A percentile compares a stretch with the other conserved stretches of the same genome.
Evolutionary conservation across 2,888 invertebrate species (phyloP).

Genomic region (Hybos culiciformis): DNA sequence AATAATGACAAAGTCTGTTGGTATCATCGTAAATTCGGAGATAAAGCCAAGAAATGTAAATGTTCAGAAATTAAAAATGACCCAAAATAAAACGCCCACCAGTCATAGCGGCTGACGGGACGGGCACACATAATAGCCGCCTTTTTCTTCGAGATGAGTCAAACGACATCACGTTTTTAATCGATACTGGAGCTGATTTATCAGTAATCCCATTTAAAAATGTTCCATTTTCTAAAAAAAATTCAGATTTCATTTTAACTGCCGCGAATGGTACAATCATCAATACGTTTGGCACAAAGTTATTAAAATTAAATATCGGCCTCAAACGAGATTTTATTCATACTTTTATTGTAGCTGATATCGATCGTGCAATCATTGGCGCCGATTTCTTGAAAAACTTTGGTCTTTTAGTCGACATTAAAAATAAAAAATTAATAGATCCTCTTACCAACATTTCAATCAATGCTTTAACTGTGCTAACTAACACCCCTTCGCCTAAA

Average conservation of each 20-base stretch:
- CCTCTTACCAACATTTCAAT: not conserved
- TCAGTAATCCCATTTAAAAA: not conserved
- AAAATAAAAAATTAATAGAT: not conserved
- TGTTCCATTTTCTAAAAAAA: not conserved
- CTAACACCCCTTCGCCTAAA: not conserved
- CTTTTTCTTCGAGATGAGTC: not conserved
- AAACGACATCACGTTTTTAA: not conserved
- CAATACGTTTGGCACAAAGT: not conserved
- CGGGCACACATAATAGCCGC: not conserved
- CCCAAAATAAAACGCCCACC: not conserved
- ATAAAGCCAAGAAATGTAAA: conserved; percentile 1
- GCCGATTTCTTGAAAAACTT: not conserved
- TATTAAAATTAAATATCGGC: not conserved
- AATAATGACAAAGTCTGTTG: too few relatives aligned
- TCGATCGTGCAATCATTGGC: not conserved
- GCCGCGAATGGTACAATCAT: not conserved
- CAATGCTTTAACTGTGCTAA: not conserved
- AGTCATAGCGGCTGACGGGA: not conserved
- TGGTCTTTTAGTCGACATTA: not conserved
- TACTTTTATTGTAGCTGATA: not conserved
- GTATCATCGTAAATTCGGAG: conserved; percentile 1
- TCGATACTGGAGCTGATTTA: not conserved
- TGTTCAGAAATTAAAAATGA: not conserved
- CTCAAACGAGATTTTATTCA: not conserved
- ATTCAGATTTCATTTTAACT: not conserved